Percentiles rank a stretch among this genome's conserved stretches.
Evolutionary conservation across 2,113 vertebrate species (phyloP).

Genomic region (Oxyura jamaicensis): DNA sequence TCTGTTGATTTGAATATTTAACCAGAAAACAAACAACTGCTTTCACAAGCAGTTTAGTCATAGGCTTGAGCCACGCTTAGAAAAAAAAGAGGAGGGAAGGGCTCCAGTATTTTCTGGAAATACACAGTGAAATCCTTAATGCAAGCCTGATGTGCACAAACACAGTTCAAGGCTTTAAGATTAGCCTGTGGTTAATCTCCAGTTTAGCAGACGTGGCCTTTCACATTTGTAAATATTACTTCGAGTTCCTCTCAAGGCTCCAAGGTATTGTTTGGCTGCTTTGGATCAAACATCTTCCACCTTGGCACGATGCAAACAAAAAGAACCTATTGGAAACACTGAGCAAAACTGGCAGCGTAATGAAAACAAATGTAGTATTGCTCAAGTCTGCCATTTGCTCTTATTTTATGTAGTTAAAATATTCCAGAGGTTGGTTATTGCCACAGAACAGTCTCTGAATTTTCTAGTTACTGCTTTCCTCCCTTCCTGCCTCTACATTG

Average conservation of each 20-base stretch:
- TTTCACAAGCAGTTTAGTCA: not conserved
- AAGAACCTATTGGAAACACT: not conserved
- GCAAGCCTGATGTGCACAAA: not conserved
- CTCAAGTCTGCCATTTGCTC: not conserved
- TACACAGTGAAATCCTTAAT: not conserved
- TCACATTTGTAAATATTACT: not conserved
- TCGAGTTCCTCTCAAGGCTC: not conserved
- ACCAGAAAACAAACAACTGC: not conserved
- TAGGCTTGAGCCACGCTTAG: not conserved
- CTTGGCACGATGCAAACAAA: not conserved
- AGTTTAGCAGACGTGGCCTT: not conserved
- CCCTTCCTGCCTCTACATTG: not conserved
- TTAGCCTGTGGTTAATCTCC: not conserved
- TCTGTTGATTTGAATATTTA: not conserved
- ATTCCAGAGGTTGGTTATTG: not conserved
- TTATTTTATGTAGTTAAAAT: not conserved
- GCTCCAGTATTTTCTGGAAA: not conserved
- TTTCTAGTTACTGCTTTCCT: not conserved
- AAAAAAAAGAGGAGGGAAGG: not conserved
- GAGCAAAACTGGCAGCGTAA: not conserved
- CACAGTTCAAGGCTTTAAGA: not conserved
- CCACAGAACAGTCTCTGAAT: not conserved
- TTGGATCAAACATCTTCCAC: not conserved
- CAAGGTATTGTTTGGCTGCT: not conserved
- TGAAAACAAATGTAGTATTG: not conserved